A percentile compares a stretch with the other conserved stretches of the same genome.
These are phyloP conservation scores for Himalopsyche phryganea DNA, from an alignment of 1,140 invertebrate species.

Conservation along the genomic window DNA sequence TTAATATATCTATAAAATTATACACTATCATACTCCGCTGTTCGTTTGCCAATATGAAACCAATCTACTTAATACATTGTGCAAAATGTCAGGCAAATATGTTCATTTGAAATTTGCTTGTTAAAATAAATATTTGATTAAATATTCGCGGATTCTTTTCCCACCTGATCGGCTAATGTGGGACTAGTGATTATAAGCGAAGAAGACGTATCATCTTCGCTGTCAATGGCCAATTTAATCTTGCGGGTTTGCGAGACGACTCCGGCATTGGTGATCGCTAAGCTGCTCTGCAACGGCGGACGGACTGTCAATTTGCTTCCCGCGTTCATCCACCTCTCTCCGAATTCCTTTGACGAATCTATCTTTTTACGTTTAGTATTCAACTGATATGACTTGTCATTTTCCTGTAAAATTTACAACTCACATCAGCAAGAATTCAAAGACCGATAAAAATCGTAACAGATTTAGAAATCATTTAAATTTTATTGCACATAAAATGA, in stretches of 20 bases:
- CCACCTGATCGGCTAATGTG: slow-evolving; percentile 26
- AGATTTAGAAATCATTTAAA: background rate
- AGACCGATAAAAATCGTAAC: background rate
- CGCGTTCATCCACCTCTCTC: background rate
- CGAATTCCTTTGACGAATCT: background rate
- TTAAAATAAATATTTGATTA: no score
- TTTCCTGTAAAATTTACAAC: slow-evolving; percentile 12
- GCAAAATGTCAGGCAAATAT: no score
- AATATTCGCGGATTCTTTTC: no score
- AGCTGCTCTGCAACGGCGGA: slow-evolving; percentile 32
- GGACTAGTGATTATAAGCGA: slow-evolving; percentile 18
- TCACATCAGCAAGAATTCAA: background rate
- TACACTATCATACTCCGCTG: no score
- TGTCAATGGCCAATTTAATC: slow-evolving; percentile 9
- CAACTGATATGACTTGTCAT: slow-evolving; percentile 8
- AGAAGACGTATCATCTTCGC: slow-evolving; percentile 28
- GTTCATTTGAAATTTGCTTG: no score
- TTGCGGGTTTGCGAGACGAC: slow-evolving; percentile 21
- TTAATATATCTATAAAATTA: no score
- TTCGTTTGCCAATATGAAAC: no score
- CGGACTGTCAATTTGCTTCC: background rate
- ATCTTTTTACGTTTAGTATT: slow-evolving; percentile 16
- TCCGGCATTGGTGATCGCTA: slow-evolving; percentile 36
- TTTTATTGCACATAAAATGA: no score
- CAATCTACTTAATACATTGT: no score